phyloP scores from a whole-genome alignment of 2,797 vertebrate species.

The Avahi laniger region DNA sequence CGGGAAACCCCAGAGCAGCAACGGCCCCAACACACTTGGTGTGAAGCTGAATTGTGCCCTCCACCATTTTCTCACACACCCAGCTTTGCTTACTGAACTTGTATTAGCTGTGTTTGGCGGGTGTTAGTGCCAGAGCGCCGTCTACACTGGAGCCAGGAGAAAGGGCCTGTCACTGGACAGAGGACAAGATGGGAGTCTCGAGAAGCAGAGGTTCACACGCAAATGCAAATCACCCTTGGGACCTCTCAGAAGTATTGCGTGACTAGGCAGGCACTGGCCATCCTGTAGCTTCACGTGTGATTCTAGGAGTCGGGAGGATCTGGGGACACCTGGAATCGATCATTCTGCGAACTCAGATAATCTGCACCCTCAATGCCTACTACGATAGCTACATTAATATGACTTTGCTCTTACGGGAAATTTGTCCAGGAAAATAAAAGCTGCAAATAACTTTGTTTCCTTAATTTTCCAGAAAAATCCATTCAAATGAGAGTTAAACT shows the following conservation, averaged over 20 bases:
- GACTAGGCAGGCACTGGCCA: rapidly evolving
- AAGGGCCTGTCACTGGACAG: not conserved
- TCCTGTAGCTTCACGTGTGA: not conserved
- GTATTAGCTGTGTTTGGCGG: not conserved
- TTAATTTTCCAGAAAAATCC: not conserved
- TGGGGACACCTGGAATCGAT: not conserved
- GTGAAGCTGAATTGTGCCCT: not conserved
- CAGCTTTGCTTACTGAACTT: not conserved
- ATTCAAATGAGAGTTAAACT: not conserved
- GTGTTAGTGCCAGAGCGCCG: not conserved
- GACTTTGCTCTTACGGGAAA: not conserved
- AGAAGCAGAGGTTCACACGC: not conserved
- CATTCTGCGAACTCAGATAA: not conserved
- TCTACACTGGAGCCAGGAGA: not conserved
- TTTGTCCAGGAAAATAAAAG: not conserved
- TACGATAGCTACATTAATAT: not conserved
- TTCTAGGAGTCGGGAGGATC: not conserved
- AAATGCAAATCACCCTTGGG: not conserved
- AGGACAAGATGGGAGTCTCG: not conserved
- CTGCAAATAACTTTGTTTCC: not conserved
- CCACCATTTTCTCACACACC: too few species aligned
- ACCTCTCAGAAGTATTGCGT: not conserved
- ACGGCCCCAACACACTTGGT: rapidly evolving
- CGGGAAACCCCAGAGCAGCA: too few species aligned
- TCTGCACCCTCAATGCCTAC: not conserved